These are phyloP conservation scores for Venustaconcha ellipsiformis DNA, from an alignment of 1,140 invertebrate genomes.

Conservation along the genomic window DNA sequence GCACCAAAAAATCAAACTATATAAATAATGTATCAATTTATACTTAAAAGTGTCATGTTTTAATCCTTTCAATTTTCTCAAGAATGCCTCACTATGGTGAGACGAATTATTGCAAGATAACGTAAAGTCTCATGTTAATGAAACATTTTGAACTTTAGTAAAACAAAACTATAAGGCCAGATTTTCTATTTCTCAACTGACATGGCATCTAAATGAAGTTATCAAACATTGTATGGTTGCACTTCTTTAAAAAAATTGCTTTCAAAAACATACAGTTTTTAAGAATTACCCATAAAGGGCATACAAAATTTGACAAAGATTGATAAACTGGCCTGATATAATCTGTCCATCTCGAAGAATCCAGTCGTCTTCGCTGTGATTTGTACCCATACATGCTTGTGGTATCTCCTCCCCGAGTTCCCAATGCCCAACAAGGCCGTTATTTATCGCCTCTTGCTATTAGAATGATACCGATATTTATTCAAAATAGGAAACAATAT, in stretches of 20 bases:
- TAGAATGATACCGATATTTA: background rate
- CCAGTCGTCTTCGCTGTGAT: constrained; percentile 55
- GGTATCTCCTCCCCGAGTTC: constrained; percentile 44
- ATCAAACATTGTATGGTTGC: background rate
- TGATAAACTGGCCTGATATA: constrained; percentile 32
- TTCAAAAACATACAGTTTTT: background rate
- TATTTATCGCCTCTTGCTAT: constrained; percentile 39
- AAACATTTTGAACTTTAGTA: too few species aligned
- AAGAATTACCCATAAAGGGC: background rate
- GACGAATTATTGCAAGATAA: too few species aligned
- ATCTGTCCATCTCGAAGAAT: constrained; percentile 30
- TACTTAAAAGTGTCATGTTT: too few species aligned
- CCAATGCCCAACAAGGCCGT: constrained; percentile 53
- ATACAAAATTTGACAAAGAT: background rate
- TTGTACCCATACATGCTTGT: constrained; percentile 40
- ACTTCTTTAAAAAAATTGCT: background rate
- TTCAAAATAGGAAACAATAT: background rate
- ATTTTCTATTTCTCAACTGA: too few species aligned
- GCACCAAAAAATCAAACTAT: too few species aligned
- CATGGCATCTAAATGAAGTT: background rate
- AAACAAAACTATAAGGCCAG: too few species aligned
- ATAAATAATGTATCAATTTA: too few species aligned
- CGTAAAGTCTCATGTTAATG: too few species aligned
- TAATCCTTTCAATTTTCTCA: too few species aligned
- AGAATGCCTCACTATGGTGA: too few species aligned